These are phyloP conservation scores for Crematogaster levior DNA, from an alignment of 2,888 invertebrate species.

Conservation along the genomic window DNA sequence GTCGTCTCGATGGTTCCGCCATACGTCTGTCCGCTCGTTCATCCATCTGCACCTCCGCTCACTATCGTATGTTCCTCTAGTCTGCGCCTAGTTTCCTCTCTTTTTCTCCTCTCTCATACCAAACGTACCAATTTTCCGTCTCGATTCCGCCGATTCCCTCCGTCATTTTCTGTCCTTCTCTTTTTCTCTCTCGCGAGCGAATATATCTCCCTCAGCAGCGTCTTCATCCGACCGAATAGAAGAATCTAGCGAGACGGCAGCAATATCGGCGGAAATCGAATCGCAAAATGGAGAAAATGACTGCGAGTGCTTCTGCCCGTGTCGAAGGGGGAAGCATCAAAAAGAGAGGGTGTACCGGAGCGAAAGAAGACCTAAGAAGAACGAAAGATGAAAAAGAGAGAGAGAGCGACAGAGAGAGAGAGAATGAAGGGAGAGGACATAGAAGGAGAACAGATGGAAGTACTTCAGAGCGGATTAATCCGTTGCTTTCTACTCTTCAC, in stretches of 20 bases:
- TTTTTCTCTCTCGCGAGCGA: conserved; percentile 31
- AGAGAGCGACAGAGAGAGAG: conserved; percentile 3
- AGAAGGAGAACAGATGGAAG: conserved; percentile 66
- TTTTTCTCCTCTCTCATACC: conserved; percentile 1
- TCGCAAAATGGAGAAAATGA: conserved; percentile 84
- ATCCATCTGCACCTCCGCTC: not conserved
- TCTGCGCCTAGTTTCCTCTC: not conserved
- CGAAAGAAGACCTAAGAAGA: conserved; percentile 37
- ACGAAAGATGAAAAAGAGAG: not conserved
- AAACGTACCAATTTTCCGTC: conserved; percentile 24
- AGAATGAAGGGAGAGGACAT: not conserved
- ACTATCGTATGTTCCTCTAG: conserved; percentile 20
- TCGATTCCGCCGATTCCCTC: conserved; percentile 25
- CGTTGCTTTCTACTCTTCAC: conserved; percentile 71
- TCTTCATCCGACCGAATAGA: conserved; percentile 79
- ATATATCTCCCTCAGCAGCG: conserved; percentile 73
- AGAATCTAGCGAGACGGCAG: conserved; percentile 80
- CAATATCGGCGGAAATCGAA: conserved; percentile 84
- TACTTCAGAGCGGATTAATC: conserved; percentile 83
- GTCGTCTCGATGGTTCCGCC: conserved; percentile 36
- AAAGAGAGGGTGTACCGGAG: conserved; percentile 19
- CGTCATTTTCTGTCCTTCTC: conserved; percentile 9
- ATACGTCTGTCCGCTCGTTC: conserved; percentile 25
- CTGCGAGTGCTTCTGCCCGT: conserved; percentile 73
- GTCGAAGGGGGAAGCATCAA: conserved; percentile 52